Percentiles rank a stretch among this genome's conserved stretches.
These are phyloP conservation scores for Erythrocercus mccallii DNA, from an alignment of 2,113 vertebrate genomes.

Conservation along the genomic window DNA sequence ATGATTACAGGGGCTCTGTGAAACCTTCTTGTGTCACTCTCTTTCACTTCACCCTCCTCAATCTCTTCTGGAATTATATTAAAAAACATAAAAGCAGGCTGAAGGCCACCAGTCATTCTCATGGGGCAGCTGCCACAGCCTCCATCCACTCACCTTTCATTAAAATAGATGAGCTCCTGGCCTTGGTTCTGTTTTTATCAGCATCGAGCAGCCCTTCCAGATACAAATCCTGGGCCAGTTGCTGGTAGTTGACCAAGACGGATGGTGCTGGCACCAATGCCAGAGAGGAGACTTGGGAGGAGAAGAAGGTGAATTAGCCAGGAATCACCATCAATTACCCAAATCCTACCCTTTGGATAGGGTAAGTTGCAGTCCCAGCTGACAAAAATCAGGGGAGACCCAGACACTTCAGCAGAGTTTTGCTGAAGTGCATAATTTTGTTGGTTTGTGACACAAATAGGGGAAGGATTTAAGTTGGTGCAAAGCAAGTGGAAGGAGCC, in stretches of 20 bases:
- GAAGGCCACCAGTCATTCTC: neutral
- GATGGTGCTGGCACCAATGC: fast-evolving
- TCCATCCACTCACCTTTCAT: neutral
- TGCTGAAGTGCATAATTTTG: neutral
- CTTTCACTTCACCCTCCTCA: neutral
- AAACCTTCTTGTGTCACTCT: neutral
- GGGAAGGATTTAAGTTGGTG: neutral
- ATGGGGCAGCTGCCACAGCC: neutral
- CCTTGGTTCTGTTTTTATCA: neutral
- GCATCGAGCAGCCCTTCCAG: neutral
- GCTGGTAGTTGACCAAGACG: neutral
- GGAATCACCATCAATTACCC: neutral
- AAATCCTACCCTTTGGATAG: neutral
- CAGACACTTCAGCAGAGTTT: neutral
- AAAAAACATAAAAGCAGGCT: neutral
- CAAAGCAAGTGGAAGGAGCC: neutral
- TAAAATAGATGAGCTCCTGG: neutral
- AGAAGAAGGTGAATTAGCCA: neutral
- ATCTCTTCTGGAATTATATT: neutral
- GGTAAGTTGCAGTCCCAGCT: neutral
- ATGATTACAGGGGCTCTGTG: neutral
- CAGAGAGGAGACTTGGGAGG: too few species aligned
- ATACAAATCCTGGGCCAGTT: neutral
- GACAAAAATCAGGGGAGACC: neutral
- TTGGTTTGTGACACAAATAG: neutral